Conservation (phyloP, 2,888 invertebrate species). For the Labia minor region DNA sequence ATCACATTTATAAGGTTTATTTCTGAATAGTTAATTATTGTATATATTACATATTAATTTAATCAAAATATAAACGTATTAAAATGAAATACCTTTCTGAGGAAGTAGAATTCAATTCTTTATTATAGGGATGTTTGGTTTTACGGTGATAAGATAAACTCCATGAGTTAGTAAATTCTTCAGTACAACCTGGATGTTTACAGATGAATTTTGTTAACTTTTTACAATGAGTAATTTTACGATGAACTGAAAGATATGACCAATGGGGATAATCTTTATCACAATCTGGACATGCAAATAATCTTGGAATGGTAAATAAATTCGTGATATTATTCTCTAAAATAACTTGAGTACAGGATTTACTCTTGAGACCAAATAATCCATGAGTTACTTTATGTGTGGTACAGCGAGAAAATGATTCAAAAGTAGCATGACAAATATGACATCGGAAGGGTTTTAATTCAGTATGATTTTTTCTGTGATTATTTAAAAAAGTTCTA, state of each 20-base stretch:
- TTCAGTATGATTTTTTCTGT: slow-evolving; percentile 31
- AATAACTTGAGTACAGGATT: background rate
- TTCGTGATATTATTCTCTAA: slow-evolving; percentile 28
- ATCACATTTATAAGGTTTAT: slow-evolving; percentile 19
- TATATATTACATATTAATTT: no score
- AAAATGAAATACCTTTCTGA: background rate
- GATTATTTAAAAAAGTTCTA: slow-evolving; percentile 39
- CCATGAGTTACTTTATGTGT: slow-evolving; percentile 22
- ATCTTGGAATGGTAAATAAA: slow-evolving; percentile 43
- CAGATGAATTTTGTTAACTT: slow-evolving; percentile 18
- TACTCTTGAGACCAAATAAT: background rate
- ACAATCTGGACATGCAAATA: slow-evolving; percentile 44
- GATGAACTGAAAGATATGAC: slow-evolving; percentile 36
- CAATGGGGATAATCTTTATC: slow-evolving; percentile 43
- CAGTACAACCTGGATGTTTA: slow-evolving; percentile 21
- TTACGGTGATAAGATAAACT: slow-evolving; percentile 21
- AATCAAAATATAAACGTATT: no score
- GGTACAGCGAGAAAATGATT: slow-evolving; percentile 20
- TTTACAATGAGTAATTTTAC: slow-evolving; percentile 19
- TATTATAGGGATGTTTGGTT: slow-evolving; percentile 15
- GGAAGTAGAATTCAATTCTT: background rate
- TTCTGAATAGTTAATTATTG: background rate
- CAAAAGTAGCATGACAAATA: slow-evolving; percentile 18
- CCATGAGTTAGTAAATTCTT: slow-evolving; percentile 22
- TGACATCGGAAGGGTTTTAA: slow-evolving; percentile 19